phyloP scores from a whole-genome alignment of 23 tunicate species.

The Phallusia fumigata region DNA sequence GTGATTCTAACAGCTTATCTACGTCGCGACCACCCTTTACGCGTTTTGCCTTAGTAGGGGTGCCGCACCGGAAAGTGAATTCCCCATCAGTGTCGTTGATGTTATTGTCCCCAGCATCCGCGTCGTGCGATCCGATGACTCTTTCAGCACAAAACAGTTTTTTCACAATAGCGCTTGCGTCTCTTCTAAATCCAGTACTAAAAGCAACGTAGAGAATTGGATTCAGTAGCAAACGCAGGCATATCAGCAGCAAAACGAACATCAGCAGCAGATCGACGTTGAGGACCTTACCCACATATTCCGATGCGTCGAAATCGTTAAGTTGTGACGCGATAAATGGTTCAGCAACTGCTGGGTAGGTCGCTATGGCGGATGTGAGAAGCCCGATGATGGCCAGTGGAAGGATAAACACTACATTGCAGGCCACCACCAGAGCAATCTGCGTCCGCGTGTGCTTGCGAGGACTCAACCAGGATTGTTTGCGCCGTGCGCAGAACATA shows the following conservation, averaged over 20 bases:
- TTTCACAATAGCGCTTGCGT: slow-evolving; percentile 18
- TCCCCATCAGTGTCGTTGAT: background rate
- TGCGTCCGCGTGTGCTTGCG: slow-evolving; percentile 64
- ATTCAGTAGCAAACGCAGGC: slow-evolving; percentile 50
- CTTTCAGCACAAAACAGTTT: slow-evolving; percentile 16
- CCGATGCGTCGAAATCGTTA: background rate
- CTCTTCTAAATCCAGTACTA: slow-evolving; percentile 49
- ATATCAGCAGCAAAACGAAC: slow-evolving; percentile 53
- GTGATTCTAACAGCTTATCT: background rate
- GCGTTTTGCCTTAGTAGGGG: background rate
- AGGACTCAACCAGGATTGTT: slow-evolving; percentile 63
- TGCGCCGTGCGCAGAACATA: slow-evolving; percentile 59
- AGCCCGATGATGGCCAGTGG: slow-evolving; percentile 71
- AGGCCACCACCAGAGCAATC: slow-evolving; percentile 49
- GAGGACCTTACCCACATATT: slow-evolving; percentile 11
- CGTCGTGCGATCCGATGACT: slow-evolving; percentile 15
- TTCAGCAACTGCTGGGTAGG: slow-evolving; percentile 46
- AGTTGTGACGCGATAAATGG: slow-evolving; percentile 21
- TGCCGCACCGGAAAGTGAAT: background rate
- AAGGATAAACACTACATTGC: slow-evolving; percentile 45
- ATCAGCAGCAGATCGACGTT: slow-evolving; percentile 62
- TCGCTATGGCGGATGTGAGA: slow-evolving; percentile 50
- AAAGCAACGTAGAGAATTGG: slow-evolving; percentile 65
- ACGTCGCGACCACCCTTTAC: background rate
- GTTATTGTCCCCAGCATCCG: slow-evolving; percentile 12